phyloP scores from a whole-genome alignment of 2,797 vertebrate genomes.

The Coranthus polyacanthus region DNA sequence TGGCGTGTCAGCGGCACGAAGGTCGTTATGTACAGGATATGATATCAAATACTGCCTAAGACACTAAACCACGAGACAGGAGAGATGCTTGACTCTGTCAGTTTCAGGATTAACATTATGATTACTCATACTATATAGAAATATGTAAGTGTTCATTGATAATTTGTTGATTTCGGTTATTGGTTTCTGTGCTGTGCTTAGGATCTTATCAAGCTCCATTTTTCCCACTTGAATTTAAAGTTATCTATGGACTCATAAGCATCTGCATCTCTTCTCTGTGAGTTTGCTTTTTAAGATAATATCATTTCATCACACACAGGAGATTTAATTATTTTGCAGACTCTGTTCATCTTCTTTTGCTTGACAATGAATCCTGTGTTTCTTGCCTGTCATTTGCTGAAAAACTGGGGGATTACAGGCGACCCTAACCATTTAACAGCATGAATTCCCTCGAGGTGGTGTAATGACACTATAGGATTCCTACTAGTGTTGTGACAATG shows the following conservation, averaged over 20 bases:
- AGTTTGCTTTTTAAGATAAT: neutral
- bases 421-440: conserved; percentile 37
- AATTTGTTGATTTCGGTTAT: no score
- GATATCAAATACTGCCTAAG: conserved; percentile 34
- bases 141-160: neutral
- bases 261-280: no score
- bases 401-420: conserved; percentile 48
- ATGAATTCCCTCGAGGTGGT: conserved; percentile 47
- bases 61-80: conserved; percentile 11
- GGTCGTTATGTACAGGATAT: conserved; percentile 40
- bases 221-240: no score
- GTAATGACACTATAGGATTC: conserved; percentile 38
- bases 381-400: conserved; percentile 36
- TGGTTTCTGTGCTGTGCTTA: no score
- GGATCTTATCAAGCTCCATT: no score
- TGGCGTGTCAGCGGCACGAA: conserved; percentile 64
- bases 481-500: conserved; percentile 2
- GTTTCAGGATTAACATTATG: conserved; percentile 9
- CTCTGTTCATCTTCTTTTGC: conserved; percentile 25
- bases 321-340: conserved; percentile 28
- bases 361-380: conserved; percentile 45
- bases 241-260: no score
- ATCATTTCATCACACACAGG: neutral
- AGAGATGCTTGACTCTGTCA: conserved; percentile 24
- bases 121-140: conserved; percentile 24